Percentiles rank a stretch among this genome's conserved stretches.
phyloP scores from a whole-genome alignment of 2,797 vertebrate species.

The Lerista edwardsae region DNA sequence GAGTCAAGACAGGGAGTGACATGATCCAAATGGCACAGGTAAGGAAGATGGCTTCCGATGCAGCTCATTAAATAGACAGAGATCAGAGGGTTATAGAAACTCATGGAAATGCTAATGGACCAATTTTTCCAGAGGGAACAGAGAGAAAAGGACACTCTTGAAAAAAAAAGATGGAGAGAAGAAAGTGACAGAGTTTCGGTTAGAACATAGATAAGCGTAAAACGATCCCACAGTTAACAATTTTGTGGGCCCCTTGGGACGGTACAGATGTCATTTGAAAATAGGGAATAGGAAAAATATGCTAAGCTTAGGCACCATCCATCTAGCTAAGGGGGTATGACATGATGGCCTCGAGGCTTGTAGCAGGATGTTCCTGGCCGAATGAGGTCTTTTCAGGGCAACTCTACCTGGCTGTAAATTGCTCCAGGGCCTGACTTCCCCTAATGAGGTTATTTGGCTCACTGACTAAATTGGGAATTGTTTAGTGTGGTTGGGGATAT shows the following conservation, averaged over 20 bases:
- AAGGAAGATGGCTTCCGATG: conserved; percentile 1
- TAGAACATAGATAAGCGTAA: neutral
- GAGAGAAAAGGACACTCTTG: conserved; percentile 12
- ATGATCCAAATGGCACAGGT: conserved; percentile 1
- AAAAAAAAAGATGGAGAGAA: neutral
- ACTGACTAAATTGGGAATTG: neutral
- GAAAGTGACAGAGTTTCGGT: conserved; percentile 1
- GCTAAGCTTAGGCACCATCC: neutral
- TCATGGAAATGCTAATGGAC: conserved; percentile 11
- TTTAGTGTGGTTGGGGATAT: neutral
- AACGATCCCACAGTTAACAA: neutral
- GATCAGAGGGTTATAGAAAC: conserved; percentile 4
- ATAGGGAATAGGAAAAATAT: neutral
- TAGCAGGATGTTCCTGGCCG: neutral
- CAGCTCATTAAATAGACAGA: conserved; percentile 18
- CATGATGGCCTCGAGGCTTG: neutral
- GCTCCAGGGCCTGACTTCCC: neutral
- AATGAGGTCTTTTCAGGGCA: conserved; percentile 20
- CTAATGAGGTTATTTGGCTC: conserved; percentile 17
- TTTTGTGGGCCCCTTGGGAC: neutral
- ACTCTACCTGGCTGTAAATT: neutral
- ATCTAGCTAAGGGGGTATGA: conserved; percentile 3
- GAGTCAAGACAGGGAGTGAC: neutral
- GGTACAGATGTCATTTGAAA: neutral
- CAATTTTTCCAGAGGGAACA: neutral